A percentile compares a stretch with the other conserved stretches of the same genome.
Evolutionary conservation across 2,797 vertebrate genomes (phyloP).

Genomic region (Typhlichthys eigenmanni): DNA sequence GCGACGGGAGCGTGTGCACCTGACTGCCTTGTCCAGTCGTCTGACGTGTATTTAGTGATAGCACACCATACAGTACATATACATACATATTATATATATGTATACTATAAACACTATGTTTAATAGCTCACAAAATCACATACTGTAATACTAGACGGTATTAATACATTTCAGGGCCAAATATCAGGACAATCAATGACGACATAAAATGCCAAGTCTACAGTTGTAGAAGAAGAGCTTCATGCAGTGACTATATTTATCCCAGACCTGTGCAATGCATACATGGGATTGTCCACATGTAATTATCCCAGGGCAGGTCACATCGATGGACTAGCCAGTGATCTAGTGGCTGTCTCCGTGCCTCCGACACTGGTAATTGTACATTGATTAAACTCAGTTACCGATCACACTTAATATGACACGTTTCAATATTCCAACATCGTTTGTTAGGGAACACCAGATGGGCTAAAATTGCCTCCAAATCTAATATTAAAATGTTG

Average conservation of each 20-base stretch:
- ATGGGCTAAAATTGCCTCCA: constrained; percentile 40
- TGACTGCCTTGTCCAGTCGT: too few relatives aligned
- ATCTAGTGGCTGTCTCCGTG: constrained; percentile 22
- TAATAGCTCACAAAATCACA: too few relatives aligned
- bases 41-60: too few relatives aligned
- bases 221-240: not conserved
- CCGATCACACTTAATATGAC: constrained; percentile 46
- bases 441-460: constrained; percentile 31
- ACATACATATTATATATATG: too few relatives aligned
- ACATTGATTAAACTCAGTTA: constrained; percentile 44
- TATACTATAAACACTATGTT: too few relatives aligned
- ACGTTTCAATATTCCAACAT: constrained; percentile 27
- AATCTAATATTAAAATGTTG: constrained; percentile 37
- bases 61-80: too few relatives aligned
- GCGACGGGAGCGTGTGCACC: too few relatives aligned
- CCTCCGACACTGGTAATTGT: constrained; percentile 51
- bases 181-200: too few relatives aligned
- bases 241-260: not conserved
- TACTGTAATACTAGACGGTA: too few relatives aligned
- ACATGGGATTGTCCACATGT: constrained; percentile 37
- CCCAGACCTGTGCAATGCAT: constrained; percentile 8
- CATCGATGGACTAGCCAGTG: constrained; percentile 37
- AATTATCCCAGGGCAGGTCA: constrained; percentile 41
- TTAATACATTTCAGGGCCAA: too few relatives aligned
- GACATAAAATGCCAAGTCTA: too few relatives aligned